Conservation (phyloP, 2,797 vertebrate species). For the Luscinia megarhynchos region DNA sequence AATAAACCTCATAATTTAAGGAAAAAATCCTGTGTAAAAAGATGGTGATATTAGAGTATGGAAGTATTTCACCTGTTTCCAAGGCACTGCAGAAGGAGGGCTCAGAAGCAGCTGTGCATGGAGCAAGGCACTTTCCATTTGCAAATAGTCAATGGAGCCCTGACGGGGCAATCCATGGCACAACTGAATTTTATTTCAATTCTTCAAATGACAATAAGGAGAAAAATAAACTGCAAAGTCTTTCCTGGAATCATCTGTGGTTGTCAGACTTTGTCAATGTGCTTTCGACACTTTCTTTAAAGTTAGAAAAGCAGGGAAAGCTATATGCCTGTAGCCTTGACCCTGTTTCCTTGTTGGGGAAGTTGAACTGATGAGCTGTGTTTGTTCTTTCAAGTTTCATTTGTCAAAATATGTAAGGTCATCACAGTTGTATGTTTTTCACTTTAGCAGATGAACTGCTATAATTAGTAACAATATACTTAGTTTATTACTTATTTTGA, state of each 20-base stretch:
- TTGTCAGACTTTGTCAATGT: slow-evolving; percentile 67
- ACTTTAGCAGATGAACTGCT: slow-evolving; percentile 57
- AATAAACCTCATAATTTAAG: not conserved
- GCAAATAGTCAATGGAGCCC: slow-evolving; percentile 15
- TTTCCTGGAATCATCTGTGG: slow-evolving; percentile 57
- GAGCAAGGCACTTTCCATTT: slow-evolving; percentile 27
- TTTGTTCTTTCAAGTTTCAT: slow-evolving; percentile 63
- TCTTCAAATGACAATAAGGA: slow-evolving; percentile 63
- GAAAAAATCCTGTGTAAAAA: not conserved
- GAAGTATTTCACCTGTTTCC: slow-evolving; percentile 48
- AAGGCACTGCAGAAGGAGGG: slow-evolving; percentile 27
- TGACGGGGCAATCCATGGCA: not conserved
- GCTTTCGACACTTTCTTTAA: slow-evolving; percentile 60
- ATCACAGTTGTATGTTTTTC: slow-evolving; percentile 23
- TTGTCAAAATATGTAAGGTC: slow-evolving; percentile 59
- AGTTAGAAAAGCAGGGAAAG: slow-evolving; percentile 12
- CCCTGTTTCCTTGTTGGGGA: slow-evolving; percentile 40
- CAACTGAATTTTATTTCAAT: slow-evolving; percentile 66
- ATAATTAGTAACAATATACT: slow-evolving; percentile 60
- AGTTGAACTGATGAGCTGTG: slow-evolving; percentile 43
- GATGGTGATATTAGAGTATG: not conserved
- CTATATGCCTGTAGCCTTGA: slow-evolving; percentile 9
- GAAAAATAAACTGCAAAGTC: slow-evolving; percentile 32
- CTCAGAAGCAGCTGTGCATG: not conserved
- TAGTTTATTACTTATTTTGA: slow-evolving; percentile 66